Evolutionary conservation across 2,888 invertebrate species (phyloP).

Genomic region (Ectemnius lituratus): DNA sequence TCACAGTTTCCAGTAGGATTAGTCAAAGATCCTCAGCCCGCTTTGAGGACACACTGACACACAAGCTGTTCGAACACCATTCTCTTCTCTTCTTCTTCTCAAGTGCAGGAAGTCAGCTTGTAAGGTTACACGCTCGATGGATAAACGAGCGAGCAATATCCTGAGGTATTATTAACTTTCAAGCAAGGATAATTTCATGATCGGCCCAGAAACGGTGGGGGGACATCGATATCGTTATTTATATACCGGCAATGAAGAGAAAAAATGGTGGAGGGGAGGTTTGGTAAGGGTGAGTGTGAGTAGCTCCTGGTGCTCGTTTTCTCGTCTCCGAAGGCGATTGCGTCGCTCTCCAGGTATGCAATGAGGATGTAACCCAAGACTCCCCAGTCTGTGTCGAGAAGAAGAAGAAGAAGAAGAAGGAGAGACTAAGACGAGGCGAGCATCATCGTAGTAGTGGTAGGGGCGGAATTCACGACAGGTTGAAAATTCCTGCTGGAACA

Average conservation of each 20-base stretch:
- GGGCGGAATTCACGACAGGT: conserved; percentile 37
- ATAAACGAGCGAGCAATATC: not conserved
- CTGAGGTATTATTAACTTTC: not conserved
- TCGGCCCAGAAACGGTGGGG: not conserved
- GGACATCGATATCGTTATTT: conserved; percentile 1
- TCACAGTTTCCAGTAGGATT: conserved; percentile 3
- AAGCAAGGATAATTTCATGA: not conserved
- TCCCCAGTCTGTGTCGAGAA: not conserved
- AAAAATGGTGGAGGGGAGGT: no score
- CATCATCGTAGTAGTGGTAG: conserved; percentile 28
- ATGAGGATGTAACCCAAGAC: conserved; percentile 54
- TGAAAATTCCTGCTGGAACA: conserved; percentile 49
- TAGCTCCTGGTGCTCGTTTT: not conserved
- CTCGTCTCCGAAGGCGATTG: conserved; percentile 9
- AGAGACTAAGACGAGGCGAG: conserved; percentile 31
- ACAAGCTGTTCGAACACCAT: no score
- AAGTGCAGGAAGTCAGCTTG: not conserved
- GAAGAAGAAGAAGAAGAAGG: no score
- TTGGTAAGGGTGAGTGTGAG: no score
- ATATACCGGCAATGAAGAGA: not conserved
- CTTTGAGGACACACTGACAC: no score
- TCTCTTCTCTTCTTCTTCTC: no score
- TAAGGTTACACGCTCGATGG: not conserved
- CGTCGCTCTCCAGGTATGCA: conserved; percentile 45
- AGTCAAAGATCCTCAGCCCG: not conserved